A percentile compares a stretch with the other conserved stretches of the same genome.
Evolutionary conservation across 53 echinoderm and acorn worm genomes (phyloP).

Genomic region (Patiria pectinifera): DNA sequence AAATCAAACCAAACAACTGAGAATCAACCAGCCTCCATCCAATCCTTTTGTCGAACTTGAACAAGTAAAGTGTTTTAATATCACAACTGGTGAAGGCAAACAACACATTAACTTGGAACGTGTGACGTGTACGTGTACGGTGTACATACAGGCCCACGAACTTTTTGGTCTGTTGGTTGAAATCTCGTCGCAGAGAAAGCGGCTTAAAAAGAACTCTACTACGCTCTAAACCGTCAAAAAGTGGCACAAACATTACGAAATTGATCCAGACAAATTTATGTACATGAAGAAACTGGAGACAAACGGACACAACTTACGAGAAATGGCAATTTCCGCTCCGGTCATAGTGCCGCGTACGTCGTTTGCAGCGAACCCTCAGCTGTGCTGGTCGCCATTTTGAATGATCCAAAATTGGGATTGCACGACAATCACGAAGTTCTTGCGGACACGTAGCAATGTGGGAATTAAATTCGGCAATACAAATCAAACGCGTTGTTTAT

Average conservation of each 20-base stretch:
- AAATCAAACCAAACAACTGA: not conserved
- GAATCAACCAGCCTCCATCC: not conserved
- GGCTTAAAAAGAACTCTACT: not conserved
- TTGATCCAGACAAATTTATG: not conserved
- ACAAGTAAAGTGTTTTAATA: not conserved
- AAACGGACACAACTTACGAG: not conserved
- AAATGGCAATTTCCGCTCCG: constrained; percentile 16
- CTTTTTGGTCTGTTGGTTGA: not conserved
- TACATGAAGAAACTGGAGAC: not conserved
- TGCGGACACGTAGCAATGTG: not conserved
- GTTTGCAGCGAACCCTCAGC: constrained; percentile 17
- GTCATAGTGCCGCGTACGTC: constrained; percentile 5
- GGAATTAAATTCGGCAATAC: not conserved
- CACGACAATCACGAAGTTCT: not conserved
- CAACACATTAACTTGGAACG: not conserved
- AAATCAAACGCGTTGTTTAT: too few relatives aligned
- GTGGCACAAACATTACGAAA: not conserved
- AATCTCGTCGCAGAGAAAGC: not conserved
- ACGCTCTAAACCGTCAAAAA: not conserved
- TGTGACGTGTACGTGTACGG: not conserved
- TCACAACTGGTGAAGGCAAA: not conserved
- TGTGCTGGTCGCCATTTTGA: constrained; percentile 56
- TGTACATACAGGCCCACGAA: not conserved
- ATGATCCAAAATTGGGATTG: not conserved
- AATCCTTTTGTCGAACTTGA: too few relatives aligned